Evolutionary conservation across 2,113 vertebrate genomes (phyloP), one percentile per base, ranked within the genome.

Genomic region (Herpetotheres cachinnans): DNA sequence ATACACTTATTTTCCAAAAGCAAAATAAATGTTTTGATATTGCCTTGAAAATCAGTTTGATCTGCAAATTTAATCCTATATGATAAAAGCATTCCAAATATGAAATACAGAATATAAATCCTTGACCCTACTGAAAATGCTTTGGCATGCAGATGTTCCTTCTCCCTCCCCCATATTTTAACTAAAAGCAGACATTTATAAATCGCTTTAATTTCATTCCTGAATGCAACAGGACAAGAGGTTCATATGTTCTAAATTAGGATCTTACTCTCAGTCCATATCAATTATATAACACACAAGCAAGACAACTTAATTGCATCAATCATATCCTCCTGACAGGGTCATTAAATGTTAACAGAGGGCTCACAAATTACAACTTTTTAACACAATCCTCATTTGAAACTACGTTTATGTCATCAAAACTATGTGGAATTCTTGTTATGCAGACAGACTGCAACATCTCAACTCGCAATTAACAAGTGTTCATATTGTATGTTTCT

Each of bases 201-300:
- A 98, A 98, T 97, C 50, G 97, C 98, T 98, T 98, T 97, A 97
- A 98, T 98, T 98, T 98, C 89, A 97, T 98, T 98, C 98, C 98
- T 73, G 96, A 98, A 98, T 95, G 93, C 97, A 98, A 97, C 96
- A 97, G 97, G 98, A 98, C 98, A 98, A 97, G 98, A 97, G 97
- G 97, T 96, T 98, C 98, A 98, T 97, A 97, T 99, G 98, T 98
- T 98, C 98, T 92, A 97, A 98, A 98, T 99, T 98, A 99, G 98
- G 95, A 97, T 98, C 98, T 92, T 98, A 98, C 97, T 98, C 96
- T 97, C 98, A 98, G 98, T 98, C 98, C 97, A 93, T 98, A 98
- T 98, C 98, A 98, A 98, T 99, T 99, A 98, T 98, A 97, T 97
- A 98, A 98, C 98, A 98, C 98, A 98, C 98, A 98, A 98, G 97